Conservation (phyloP, 2,113 vertebrate genomes). For the Nyctereutes procyonoides region DNA sequence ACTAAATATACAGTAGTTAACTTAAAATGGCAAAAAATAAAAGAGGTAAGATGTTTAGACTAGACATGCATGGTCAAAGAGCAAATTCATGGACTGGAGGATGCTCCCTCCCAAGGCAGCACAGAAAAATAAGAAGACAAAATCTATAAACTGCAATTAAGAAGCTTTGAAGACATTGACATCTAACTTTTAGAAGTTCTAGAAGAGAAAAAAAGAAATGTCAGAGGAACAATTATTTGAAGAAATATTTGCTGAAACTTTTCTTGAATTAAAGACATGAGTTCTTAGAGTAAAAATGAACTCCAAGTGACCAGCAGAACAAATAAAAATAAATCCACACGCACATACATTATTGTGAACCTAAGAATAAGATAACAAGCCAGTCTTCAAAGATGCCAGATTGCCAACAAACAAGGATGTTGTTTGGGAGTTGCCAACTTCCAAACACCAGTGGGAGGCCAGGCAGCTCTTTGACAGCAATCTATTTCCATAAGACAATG, state of each 20-base stretch:
- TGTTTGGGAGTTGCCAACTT: no score
- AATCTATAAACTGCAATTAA: not conserved
- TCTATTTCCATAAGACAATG: not conserved
- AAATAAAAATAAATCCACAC: not conserved
- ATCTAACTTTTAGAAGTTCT: not conserved
- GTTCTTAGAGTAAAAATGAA: not conserved
- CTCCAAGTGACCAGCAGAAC: not conserved
- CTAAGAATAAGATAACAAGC: not conserved
- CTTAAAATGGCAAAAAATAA: not conserved
- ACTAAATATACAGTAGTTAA: not conserved
- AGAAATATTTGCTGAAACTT: not conserved
- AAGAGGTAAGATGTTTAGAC: not conserved
- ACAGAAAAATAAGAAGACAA: not conserved
- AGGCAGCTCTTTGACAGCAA: not conserved
- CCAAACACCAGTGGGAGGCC: not conserved
- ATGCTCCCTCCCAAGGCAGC: not conserved
- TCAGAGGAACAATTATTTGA: not conserved
- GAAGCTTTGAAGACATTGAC: not conserved
- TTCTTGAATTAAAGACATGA: not conserved
- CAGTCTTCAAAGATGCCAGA: not conserved
- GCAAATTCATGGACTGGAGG: not conserved
- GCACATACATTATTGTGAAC: no score
- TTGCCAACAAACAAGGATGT: not conserved
- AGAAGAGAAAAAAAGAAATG: not conserved
- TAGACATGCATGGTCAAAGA: not conserved